phyloP scores from a whole-genome alignment of 2,888 invertebrate species.

The Lysandra coridon region DNA sequence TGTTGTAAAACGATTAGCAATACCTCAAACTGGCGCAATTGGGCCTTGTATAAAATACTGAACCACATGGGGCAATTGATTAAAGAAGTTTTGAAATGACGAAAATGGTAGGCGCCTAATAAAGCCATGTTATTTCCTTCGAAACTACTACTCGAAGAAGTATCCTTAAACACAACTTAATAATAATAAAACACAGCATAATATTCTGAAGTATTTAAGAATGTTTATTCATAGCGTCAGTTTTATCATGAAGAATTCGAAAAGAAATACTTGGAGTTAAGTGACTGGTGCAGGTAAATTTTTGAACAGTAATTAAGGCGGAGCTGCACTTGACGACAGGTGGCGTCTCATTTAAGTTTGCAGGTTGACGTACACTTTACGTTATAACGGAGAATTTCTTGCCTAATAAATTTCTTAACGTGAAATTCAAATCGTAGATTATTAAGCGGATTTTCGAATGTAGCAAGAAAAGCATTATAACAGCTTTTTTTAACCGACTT shows the following conservation, averaged over 20 bases:
- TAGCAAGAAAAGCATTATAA: not conserved
- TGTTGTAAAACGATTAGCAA: too few relatives aligned
- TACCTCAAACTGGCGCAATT: too few relatives aligned
- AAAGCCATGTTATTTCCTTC: not conserved
- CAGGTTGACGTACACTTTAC: conserved; percentile 33
- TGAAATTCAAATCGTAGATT: not conserved
- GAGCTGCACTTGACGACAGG: conserved; percentile 61
- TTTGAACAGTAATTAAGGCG: conserved; percentile 59
- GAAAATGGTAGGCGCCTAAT: not conserved
- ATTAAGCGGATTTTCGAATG: not conserved
- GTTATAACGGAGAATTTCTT: conserved; percentile 27
- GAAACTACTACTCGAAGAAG: not conserved
- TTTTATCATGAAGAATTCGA: not conserved
- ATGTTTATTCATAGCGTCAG: conserved; percentile 14
- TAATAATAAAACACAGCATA: not conserved
- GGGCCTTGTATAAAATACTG: not conserved
- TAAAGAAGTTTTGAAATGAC: not conserved
- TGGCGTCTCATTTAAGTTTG: conserved; percentile 68
- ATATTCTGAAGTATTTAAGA: not conserved
- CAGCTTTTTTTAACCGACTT: too few relatives aligned
- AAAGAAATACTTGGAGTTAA: conserved; percentile 22
- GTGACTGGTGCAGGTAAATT: conserved; percentile 38
- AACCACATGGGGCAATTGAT: not conserved
- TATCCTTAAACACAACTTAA: not conserved
- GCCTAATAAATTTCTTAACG: not conserved